Percentiles rank a stretch among this genome's conserved stretches.
Evolutionary conservation across 2,113 vertebrate genomes (phyloP).

Genomic region (Marmota monax): DNA sequence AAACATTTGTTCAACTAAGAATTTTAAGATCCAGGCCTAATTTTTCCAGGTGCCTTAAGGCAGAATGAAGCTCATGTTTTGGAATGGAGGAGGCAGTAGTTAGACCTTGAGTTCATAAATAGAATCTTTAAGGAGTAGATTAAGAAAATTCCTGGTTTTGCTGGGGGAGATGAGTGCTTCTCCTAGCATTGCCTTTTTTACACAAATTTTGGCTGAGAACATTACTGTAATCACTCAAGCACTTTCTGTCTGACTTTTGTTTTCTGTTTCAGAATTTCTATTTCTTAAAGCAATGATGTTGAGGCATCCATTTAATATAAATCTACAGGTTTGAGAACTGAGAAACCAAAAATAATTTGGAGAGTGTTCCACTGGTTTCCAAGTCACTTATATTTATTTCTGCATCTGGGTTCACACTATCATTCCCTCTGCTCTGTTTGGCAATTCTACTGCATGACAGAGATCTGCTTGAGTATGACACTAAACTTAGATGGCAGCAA

Average conservation of each 20-base stretch:
- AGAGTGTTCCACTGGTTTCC: not conserved
- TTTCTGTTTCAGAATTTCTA: conserved; percentile 3
- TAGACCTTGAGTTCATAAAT: not conserved
- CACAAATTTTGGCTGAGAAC: not conserved
- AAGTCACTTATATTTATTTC: not conserved
- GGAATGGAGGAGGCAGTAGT: not conserved
- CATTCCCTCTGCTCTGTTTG: not conserved
- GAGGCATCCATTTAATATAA: not conserved
- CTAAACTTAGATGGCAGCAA: not conserved
- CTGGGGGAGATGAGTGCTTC: not conserved
- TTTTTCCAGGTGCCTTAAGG: not conserved
- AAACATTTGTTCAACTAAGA: not conserved
- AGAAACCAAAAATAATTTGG: conserved; percentile 31
- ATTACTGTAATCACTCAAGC: not conserved
- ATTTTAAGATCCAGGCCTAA: not conserved
- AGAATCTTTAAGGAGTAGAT: not conserved
- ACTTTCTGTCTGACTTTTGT: not conserved
- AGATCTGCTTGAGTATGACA: not conserved
- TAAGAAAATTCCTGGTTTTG: not conserved
- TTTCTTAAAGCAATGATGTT: not conserved
- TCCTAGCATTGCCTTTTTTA: not conserved
- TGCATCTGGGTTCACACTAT: not conserved
- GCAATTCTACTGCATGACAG: not conserved
- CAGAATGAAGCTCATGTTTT: not conserved
- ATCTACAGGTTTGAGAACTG: not conserved